Conservation (phyloP, 2,797 vertebrate species). For the Numenius phaeopus region DNA sequence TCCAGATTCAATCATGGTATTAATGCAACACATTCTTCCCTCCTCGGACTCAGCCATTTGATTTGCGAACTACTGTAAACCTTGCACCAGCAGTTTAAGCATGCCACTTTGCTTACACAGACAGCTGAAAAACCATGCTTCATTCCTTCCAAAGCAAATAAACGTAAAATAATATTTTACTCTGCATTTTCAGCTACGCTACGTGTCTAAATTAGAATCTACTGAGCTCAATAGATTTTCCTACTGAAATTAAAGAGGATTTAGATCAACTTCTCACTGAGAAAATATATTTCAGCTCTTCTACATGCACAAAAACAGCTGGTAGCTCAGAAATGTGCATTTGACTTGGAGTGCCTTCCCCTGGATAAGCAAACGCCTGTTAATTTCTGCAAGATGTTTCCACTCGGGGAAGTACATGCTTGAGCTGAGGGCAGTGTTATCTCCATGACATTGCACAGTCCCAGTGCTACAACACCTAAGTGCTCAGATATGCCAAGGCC, state of each 20-base stretch:
- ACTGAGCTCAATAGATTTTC: neutral
- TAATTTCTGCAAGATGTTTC: slow-evolving; percentile 9
- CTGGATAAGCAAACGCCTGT: neutral
- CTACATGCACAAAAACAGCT: neutral
- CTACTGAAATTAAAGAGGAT: neutral
- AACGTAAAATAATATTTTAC: neutral
- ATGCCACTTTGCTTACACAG: neutral
- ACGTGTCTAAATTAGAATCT: neutral
- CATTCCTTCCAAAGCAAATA: neutral
- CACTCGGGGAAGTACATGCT: neutral
- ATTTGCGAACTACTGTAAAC: neutral
- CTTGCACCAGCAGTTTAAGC: neutral
- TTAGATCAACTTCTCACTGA: neutral
- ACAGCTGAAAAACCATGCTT: neutral
- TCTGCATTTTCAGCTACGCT: neutral
- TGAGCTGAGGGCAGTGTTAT: neutral
- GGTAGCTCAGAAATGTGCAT: neutral
- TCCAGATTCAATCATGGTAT: neutral
- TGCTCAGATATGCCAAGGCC: neutral
- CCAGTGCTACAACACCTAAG: accelerated
- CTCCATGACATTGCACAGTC: neutral
- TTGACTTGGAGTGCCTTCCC: neutral
- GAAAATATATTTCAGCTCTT: slow-evolving; percentile 2
- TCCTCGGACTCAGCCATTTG: neutral
- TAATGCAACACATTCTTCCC: neutral